Base-by-base conservation (phyloP, 2,888 invertebrate species). In the Hirtodrosophila alboralis region DNA sequence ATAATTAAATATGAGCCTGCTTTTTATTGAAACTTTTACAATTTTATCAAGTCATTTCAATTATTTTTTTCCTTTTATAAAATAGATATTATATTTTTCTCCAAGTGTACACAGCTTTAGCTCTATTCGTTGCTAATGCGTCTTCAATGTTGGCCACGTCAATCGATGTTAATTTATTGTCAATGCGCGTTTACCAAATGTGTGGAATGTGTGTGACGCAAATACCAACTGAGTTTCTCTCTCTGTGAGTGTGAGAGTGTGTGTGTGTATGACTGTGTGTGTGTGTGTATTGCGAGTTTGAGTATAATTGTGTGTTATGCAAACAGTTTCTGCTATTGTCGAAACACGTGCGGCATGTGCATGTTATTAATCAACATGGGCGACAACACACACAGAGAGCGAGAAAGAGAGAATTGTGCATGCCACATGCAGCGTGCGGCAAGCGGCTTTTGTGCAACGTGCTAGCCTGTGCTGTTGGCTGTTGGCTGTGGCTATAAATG, bases 101-200 rank as follows among this genome's bases (percentile, higher is more conserved):
- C n/a, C 9, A 18, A 43, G 73, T 66, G 70, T 43, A 56, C 8
- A 3, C 9, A 34, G 54, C 41, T 49, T 47, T 12, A 21, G 18
- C 44, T 34, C n/a, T 28, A 28, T 36, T 36, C 37, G 40, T 16
- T 45, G 47, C 57, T 67, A 74, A 69, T 72, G 74, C 64, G 30
- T 57, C 53, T 37, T 12, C 26, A 13, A 37, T 72, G 56, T 30
- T 61, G 31, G 44, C 48, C 60, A 62, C 59, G 79, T 69, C 86
- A 81, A 84, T 81, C 84, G 81, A 72, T 85, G 81, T 80, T 86
- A 86, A 81, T 86, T 80, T 81, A 81, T 86, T 86, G 76, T 76
- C 80, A 85, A 84, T 73, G 76, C 79, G 67, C 64, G 72, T 62
- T 62, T 64, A 52, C 45, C 37, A 38, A 62, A 58, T 73, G 68